Conservation (phyloP, 2,888 invertebrate genomes). For the Petrophora chlorosata region DNA sequence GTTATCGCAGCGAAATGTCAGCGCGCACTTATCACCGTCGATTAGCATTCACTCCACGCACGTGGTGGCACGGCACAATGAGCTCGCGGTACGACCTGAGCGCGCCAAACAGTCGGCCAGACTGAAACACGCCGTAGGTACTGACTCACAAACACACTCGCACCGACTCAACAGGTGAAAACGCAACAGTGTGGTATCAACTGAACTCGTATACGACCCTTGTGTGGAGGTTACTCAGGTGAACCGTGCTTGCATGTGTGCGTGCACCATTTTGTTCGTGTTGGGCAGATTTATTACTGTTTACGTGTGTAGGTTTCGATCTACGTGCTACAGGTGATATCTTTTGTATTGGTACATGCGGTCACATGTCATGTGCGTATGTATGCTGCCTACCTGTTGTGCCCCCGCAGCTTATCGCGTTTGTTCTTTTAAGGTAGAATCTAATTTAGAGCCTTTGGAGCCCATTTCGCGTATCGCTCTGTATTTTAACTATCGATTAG, state of each 20-base stretch:
- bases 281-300: conserved; percentile 71
- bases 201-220: conserved; percentile 70
- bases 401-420: conserved; percentile 73
- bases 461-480: conserved; percentile 51
- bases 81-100: conserved; percentile 66
- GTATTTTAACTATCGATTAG: conserved; percentile 19
- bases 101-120: conserved; percentile 75
- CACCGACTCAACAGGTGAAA: conserved; percentile 75
- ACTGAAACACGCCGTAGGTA: conserved; percentile 63
- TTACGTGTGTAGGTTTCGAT: conserved; percentile 51
- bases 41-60: conserved; percentile 66
- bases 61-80: conserved; percentile 57
- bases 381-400: conserved; percentile 77
- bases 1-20: conserved; percentile 69
- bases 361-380: conserved; percentile 73
- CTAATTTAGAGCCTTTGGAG: conserved; percentile 61
- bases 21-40: conserved; percentile 68
- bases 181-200: conserved; percentile 73
- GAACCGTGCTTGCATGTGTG: conserved; percentile 56
- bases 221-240: conserved; percentile 75
- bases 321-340: conserved; percentile 66
- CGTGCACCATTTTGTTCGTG: conserved; percentile 77
- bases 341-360: conserved; percentile 61
- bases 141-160: conserved; percentile 66
- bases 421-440: conserved; percentile 72